These are phyloP conservation scores for Trogon melanurus DNA, from an alignment of 2,113 vertebrate genomes.

Conservation along the genomic window DNA sequence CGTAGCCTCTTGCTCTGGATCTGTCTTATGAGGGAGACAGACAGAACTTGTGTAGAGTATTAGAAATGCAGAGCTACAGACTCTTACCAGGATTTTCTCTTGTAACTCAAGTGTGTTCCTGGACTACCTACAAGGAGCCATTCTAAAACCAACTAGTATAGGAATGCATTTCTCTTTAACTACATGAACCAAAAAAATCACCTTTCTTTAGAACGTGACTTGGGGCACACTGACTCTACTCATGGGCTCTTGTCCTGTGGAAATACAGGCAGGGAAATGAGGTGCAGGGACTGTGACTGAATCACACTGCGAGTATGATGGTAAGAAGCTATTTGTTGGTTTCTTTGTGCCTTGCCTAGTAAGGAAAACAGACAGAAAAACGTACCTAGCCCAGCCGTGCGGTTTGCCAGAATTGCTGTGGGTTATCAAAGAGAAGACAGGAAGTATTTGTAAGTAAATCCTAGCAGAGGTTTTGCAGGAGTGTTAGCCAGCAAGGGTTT, in stretches of 20 bases:
- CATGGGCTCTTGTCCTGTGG: not conserved
- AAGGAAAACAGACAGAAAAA: not conserved
- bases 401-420: not conserved
- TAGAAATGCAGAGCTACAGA: not conserved
- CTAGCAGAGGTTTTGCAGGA: not conserved
- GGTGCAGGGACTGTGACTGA: not conserved
- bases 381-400: not conserved
- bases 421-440: not conserved
- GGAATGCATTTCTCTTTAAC: not conserved
- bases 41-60: not conserved
- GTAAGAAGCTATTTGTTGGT: not conserved
- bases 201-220: not conserved
- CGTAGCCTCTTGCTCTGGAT: not conserved
- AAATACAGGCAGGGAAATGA: not conserved
- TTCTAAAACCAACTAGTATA: not conserved
- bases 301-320: not conserved
- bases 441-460: not conserved
- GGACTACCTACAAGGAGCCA: not conserved
- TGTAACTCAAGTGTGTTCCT: not conserved
- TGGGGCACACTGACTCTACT: not conserved
- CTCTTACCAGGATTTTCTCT: not conserved
- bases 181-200: not conserved
- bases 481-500: not conserved
- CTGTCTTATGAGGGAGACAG: not conserved
- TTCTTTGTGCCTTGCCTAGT: not conserved